A percentile compares a stretch with the other conserved stretches of the same genome.
Evolutionary conservation across 2,113 vertebrate species (phyloP).

Genomic region (Romanogobio albipinnatus): DNA sequence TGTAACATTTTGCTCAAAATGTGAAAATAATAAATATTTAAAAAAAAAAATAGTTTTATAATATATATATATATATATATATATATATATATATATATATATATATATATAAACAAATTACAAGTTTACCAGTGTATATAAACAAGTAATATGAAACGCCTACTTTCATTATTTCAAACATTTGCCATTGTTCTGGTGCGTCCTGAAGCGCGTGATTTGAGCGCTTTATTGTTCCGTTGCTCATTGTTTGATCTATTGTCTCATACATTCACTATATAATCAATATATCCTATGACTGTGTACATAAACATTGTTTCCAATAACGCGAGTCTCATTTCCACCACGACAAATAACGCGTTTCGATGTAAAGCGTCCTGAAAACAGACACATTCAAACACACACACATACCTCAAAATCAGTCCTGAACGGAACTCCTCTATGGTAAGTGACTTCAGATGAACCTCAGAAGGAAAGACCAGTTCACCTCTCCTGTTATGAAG

Average conservation of each 20-base stretch:
- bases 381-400: constrained; percentile 36
- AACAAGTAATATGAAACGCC: background rate
- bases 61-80: too few relatives aligned
- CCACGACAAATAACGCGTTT: background rate
- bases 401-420: constrained; percentile 73
- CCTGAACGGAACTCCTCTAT: constrained; percentile 63
- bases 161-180: constrained; percentile 16
- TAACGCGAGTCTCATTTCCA: background rate
- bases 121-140: too few relatives aligned
- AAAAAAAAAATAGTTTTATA: too few relatives aligned
- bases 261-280: background rate
- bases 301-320: background rate
- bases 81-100: too few relatives aligned
- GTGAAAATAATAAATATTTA: too few relatives aligned
- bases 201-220: constrained; percentile 35
- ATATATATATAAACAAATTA: too few relatives aligned
- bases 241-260: constrained; percentile 53
- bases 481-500: constrained; percentile 64
- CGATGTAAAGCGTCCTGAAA: constrained; percentile 30
- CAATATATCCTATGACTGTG: background rate
- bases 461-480: constrained; percentile 57
- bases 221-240: constrained; percentile 67
- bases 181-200: constrained; percentile 30
- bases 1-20: background rate
- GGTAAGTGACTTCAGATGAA: constrained; percentile 61